Evolutionary conservation across 1,140 invertebrate species (phyloP), one percentile per base, ranked within the genome.

Genomic region (Drosophila truncata): DNA sequence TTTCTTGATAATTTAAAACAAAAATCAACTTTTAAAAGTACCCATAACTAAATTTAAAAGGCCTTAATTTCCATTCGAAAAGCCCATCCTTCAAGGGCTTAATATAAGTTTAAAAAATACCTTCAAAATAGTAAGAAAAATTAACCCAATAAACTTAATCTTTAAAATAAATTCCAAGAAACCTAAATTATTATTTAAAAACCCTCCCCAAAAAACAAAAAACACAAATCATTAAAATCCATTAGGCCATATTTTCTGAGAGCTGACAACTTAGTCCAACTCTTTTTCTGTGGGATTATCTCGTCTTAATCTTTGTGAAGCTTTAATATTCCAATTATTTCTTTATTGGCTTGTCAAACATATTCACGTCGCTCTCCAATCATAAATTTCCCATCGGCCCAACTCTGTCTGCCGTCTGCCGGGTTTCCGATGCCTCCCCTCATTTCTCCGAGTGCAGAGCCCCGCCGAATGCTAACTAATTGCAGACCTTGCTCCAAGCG

Each of bases 401-500:
- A 54, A 6, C 52, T 35, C 6, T 29, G 4, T 23, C 18, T 10
- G n/a, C 20, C 50, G 1, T 16, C 33, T 37, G 14, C 50, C 11
- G n/a, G n/a, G 7, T 7, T 7, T 29, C 27, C 29, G 31, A 23
- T 33, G 50, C 31, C 50, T 31, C 50, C 33, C 33, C 23, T 29
- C 44, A 70, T 71, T 71, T 71, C 65, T 46, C 49, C 31, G n/a
- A 55, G 65, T 70, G 66, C 71, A 55, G 52, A 14, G 0, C 16
- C 50, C 52, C 31, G 31, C 52, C 31, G 31, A 55, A 55, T 55
- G 33, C 52, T 55, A 55, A 55, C 52, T 55, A 55, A 55, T 55
- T 55, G 52, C 52, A 72, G 76, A 63, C 70, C 80, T 72, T 60
- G 54, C 46, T 39, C 67, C 70, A 6, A 54, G 64, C 33, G 64